These are phyloP conservation scores for Arrhamphus sclerolepis DNA, from an alignment of 2,797 vertebrate species.

Conservation along the genomic window DNA sequence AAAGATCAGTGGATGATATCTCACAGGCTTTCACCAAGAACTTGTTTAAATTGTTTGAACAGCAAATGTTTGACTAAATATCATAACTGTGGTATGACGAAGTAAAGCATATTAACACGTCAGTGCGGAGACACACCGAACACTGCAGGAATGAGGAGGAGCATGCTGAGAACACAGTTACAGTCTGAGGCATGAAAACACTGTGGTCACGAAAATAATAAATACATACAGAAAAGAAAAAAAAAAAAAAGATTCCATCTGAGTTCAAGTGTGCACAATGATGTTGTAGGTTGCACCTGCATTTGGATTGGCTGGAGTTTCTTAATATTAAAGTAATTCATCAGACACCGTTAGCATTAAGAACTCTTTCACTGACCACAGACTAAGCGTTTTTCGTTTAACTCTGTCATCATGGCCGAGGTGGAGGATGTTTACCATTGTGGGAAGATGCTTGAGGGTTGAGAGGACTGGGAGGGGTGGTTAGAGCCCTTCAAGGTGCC, in stretches of 20 bases:
- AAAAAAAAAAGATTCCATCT: conserved; percentile 36
- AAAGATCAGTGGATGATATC: conserved; percentile 23
- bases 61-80: background rate
- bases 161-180: conserved; percentile 71
- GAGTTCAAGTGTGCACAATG: conserved; percentile 24
- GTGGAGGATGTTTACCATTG: conserved; percentile 90
- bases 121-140: conserved; percentile 53
- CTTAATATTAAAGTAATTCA: conserved; percentile 17
- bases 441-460: conserved; percentile 89
- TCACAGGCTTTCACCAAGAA: background rate
- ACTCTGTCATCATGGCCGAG: conserved; percentile 38
- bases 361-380: conserved; percentile 19
- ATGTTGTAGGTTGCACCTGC: conserved; percentile 12
- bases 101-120: conserved; percentile 29
- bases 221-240: conserved; percentile 51
- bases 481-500: conserved; percentile 94
- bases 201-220: conserved; percentile 56
- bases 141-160: conserved; percentile 55
- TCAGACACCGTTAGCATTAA: conserved; percentile 37
- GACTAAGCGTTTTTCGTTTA: conserved; percentile 27
- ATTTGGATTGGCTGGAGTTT: conserved; percentile 14
- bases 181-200: conserved; percentile 52
- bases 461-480: conserved; percentile 88
- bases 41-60: conserved; percentile 2
- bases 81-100: background rate